phyloP scores from a whole-genome alignment of 1,140 invertebrate genomes.

The Sitodiplosis mosellana region DNA sequence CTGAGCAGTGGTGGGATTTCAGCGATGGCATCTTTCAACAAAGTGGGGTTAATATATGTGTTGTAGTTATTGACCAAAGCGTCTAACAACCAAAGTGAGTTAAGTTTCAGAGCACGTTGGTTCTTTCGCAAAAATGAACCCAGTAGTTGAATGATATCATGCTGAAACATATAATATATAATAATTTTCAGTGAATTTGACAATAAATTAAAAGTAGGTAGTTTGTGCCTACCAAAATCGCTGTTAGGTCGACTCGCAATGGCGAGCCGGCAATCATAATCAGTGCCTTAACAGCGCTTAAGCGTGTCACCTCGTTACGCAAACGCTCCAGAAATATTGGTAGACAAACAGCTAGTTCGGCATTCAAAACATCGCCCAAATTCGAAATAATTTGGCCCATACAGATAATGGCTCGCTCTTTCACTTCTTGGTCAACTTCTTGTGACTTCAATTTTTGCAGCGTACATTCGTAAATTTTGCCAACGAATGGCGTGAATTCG shows the following conservation, averaged over 20 bases:
- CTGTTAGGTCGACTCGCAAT: constrained; percentile 64
- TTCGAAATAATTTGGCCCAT: constrained; percentile 91
- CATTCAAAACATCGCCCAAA: constrained; percentile 59
- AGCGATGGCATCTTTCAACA: constrained; percentile 55
- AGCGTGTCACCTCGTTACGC: constrained; percentile 88
- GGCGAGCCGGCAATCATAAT: constrained; percentile 87
- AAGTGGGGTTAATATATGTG: constrained; percentile 42
- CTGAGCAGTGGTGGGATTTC: constrained; percentile 70
- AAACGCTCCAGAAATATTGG: constrained; percentile 89
- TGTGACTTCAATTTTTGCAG: constrained; percentile 75
- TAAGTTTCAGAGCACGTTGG: constrained; percentile 83
- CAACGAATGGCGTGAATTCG: constrained; percentile 61
- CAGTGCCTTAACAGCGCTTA: constrained; percentile 90
- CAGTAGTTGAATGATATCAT: constrained; percentile 76
- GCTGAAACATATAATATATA: too few species aligned
- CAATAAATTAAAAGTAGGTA: constrained; percentile 3
- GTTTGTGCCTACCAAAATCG: constrained; percentile 47
- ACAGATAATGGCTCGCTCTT: constrained; percentile 90
- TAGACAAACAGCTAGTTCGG: constrained; percentile 65
- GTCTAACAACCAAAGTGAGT: constrained; percentile 77
- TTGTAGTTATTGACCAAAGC: constrained; percentile 77
- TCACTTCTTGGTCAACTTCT: constrained; percentile 96
- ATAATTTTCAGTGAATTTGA: too few species aligned
- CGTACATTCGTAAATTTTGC: constrained; percentile 69
- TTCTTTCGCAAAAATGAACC: constrained; percentile 94